A percentile compares a stretch with the other conserved stretches of the same genome.
phyloP scores from a whole-genome alignment of 2,888 invertebrate genomes.

The Cephalotes varians region DNA sequence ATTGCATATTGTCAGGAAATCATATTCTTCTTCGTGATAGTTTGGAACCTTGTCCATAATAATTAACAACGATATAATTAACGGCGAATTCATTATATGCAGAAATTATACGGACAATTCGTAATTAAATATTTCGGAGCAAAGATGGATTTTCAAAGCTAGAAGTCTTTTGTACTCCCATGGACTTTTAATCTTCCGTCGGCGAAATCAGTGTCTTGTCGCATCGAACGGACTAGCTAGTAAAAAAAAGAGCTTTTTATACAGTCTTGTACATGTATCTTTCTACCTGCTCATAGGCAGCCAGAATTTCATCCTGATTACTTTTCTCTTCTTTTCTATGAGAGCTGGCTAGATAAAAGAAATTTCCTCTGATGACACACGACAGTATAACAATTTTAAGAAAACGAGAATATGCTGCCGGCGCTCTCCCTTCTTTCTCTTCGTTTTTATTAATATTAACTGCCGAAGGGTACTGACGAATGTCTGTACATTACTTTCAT shows the following conservation, averaged over 20 bases:
- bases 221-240: constrained; percentile 35
- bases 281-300: background rate
- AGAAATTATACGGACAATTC: background rate
- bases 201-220: constrained; percentile 32
- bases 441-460: constrained; percentile 1
- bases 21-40: background rate
- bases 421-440: background rate
- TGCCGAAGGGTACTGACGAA: constrained; percentile 5
- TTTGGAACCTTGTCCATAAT: background rate
- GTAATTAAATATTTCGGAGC: background rate
- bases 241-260: constrained; percentile 46
- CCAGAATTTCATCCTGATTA: constrained; percentile 24
- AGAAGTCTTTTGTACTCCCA: background rate
- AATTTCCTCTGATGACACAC: background rate
- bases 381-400: constrained; percentile 14
- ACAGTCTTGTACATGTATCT: constrained; percentile 27
- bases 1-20: no score
- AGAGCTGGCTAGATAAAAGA: background rate
- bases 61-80: background rate
- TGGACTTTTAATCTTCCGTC: constrained; percentile 64
- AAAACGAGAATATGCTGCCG: background rate
- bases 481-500: constrained; percentile 14
- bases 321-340: background rate
- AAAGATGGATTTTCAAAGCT: background rate
- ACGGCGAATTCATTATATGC: background rate